Percentiles rank a stretch among this genome's conserved stretches.
Evolutionary conservation across 2,888 invertebrate genomes (phyloP).

Genomic region (Dasysyrphus albostriatus): DNA sequence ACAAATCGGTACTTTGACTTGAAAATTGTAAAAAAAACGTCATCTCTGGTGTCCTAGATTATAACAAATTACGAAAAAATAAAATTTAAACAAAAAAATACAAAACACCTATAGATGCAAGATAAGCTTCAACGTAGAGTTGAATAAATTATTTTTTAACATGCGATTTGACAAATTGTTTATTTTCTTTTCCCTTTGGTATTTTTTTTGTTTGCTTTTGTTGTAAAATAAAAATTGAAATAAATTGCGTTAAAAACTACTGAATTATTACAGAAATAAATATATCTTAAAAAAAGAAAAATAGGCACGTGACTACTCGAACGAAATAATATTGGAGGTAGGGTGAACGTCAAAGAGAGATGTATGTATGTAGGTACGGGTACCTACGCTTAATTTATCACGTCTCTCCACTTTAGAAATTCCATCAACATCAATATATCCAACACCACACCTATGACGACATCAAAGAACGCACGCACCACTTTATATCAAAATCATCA

Average conservation of each 20-base stretch:
- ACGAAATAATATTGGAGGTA: not conserved
- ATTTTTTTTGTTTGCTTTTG: not conserved
- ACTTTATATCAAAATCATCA: not conserved
- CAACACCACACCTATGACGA: conserved; percentile 31
- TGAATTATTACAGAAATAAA: conserved; percentile 11
- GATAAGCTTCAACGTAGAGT: conserved; percentile 15
- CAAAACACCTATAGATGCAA: conserved; percentile 1
- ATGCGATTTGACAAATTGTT: conserved; percentile 23
- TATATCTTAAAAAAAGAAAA: not conserved
- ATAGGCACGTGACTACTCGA: conserved; percentile 30
- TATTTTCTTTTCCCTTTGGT: not conserved
- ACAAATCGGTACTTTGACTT: not conserved
- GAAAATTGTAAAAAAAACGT: not conserved
- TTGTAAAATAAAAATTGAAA: conserved; percentile 9
- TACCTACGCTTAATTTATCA: conserved; percentile 43
- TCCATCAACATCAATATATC: conserved; percentile 48
- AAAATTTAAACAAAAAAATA: not conserved
- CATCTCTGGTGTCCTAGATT: conserved; percentile 26
- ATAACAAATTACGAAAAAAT: conserved; percentile 7
- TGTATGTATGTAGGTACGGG: not conserved
- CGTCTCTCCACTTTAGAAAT: conserved; percentile 41
- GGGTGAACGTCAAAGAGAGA: not conserved
- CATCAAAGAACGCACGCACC: conserved; percentile 53
- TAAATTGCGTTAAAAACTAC: conserved; percentile 21
- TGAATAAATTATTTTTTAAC: conserved; percentile 34